Percentiles rank a stretch among this genome's conserved stretches.
phyloP scores from a whole-genome alignment of 2,113 vertebrate species.

The Drymodes brunneopygia region DNA sequence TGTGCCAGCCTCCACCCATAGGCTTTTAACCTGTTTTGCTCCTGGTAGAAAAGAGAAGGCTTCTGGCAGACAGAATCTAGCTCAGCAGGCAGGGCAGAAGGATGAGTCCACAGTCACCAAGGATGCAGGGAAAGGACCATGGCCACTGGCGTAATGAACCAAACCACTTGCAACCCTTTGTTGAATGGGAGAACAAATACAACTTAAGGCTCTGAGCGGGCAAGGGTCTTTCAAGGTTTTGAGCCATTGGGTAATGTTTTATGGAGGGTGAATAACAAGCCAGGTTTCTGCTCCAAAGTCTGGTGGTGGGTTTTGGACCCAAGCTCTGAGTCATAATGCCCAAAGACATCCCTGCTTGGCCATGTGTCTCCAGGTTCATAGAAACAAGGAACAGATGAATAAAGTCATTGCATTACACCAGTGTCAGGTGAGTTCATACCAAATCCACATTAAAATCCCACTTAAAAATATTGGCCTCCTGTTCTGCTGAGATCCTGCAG shows the following conservation, averaged over 20 bases:
- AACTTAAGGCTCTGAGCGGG: not conserved
- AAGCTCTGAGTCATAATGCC: not conserved
- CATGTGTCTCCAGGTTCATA: not conserved
- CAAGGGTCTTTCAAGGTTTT: not conserved
- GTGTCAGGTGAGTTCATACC: not conserved
- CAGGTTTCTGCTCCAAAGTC: not conserved
- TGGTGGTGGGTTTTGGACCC: not conserved
- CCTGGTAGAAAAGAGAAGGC: not conserved
- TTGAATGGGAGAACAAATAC: not conserved
- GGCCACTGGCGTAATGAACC: accelerated
- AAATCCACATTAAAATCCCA: not conserved
- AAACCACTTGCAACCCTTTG: accelerated
- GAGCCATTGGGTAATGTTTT: not conserved
- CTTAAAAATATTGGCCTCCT: not conserved
- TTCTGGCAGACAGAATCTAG: not conserved
- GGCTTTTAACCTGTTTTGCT: slow-evolving; percentile 11
- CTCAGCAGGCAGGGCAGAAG: not conserved
- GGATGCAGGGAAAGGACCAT: not conserved
- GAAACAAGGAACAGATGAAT: not conserved
- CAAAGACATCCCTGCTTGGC: not conserved
- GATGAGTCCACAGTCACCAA: not conserved
- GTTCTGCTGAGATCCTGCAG: not conserved
- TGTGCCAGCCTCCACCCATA: slow-evolving; percentile 18
- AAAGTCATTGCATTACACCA: not conserved
- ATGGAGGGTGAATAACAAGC: not conserved